Percentiles rank a stretch among this genome's conserved stretches.
Evolutionary conservation across 1,140 invertebrate species (phyloP).

Genomic region (Pemphigus obesinymphae): DNA sequence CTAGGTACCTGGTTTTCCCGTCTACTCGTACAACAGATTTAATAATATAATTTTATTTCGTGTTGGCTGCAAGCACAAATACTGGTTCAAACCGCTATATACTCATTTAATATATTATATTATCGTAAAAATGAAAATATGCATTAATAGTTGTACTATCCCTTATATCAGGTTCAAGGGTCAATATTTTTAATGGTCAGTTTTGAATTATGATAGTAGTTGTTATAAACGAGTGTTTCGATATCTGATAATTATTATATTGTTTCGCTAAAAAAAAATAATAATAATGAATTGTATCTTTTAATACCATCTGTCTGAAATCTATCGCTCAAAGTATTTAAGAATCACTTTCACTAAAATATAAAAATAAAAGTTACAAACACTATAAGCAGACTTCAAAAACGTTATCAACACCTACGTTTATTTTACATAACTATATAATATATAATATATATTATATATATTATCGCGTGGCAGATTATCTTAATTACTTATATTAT

Average conservation of each 20-base stretch:
- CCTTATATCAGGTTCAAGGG: not conserved
- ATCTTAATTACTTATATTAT: not conserved
- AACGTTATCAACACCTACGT: not conserved
- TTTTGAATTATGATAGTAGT: not conserved
- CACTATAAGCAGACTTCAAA: not conserved
- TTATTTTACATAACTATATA: not conserved
- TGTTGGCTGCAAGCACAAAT: constrained; percentile 1
- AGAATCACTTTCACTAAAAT: constrained; percentile 14
- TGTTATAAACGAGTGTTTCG: not conserved
- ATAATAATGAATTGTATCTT: constrained; percentile 4
- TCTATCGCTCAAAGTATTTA: not conserved
- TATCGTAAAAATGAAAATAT: not conserved
- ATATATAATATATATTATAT: not conserved
- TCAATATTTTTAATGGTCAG: not conserved
- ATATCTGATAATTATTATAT: constrained; percentile 8
- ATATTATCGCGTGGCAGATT: not conserved
- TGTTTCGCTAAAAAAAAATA: not conserved
- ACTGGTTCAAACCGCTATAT: not conserved
- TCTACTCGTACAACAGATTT: not conserved
- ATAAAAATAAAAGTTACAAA: not conserved
- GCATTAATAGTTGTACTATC: not conserved
- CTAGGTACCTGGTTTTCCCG: not conserved
- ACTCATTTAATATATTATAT: not conserved
- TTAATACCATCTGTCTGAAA: constrained; percentile 7
- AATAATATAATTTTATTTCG: not conserved